Base-by-base conservation (phyloP, 2,797 vertebrate genomes). In the Ataeniobius toweri region DNA sequence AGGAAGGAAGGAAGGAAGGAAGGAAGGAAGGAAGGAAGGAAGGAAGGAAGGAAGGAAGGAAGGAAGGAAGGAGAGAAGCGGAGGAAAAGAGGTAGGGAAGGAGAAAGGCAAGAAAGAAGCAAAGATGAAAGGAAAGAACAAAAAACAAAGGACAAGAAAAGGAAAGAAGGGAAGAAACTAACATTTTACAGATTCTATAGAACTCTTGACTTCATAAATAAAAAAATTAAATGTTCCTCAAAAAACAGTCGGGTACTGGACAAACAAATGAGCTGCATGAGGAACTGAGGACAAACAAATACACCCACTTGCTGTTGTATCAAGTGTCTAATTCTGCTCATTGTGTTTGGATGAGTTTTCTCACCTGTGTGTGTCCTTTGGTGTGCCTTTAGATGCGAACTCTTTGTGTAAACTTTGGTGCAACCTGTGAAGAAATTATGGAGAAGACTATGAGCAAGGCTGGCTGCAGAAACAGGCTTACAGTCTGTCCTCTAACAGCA, bases 361-460 rank as follows among this genome's bases (percentile, higher is more conserved):
- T 93, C 94, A 98, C 97, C 97, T 85, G 97, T 98, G 91, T 98
- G 97, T 56, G 97, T 98, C 86, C 97, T 94, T 85, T 98, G 97
- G 83, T 98, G 97, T 0, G 97, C 97, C 93, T 98, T 98, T 93
- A 98, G 95, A 83, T 98, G 97, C 26, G 97, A 98, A 91, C 97
- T 98, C 95, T 98, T 98, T 90, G 97, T 98, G 91, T 98, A 98
- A 95, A 98, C 97, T 89, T 98, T 98, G 14, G 94, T 91, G 93
- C 97, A 98, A 69, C 97, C 97, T 98, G 93, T 26, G 46, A 85
- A 73, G 80, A 84, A 84, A 86, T 3, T 36, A 82, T 6, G 83
- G 46, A 75, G 67, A 48, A 80, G 36, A 74, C 51, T 48, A 10
- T 83, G 48, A 86, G 48, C 26, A 50, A 18, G n/a, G 39, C 3